Percentiles rank a stretch among this genome's conserved stretches.
Conservation (phyloP, 2,797 vertebrate species). For the Anas georgica region DNA sequence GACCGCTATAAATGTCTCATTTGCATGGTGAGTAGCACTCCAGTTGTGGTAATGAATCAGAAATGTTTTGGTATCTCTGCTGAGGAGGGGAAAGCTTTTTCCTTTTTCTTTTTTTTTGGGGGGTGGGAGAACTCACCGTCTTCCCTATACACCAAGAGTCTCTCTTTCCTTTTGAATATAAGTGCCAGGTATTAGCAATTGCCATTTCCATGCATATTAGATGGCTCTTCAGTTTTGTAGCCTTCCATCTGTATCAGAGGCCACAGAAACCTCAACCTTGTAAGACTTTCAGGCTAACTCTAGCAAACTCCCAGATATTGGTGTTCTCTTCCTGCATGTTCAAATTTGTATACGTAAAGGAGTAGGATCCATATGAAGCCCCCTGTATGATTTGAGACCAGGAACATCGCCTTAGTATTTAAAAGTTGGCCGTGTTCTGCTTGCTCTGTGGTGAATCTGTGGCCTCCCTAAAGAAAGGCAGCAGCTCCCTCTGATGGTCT, state of each 20-base stretch:
- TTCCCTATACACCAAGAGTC: background rate
- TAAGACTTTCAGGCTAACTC: background rate
- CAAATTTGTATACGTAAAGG: background rate
- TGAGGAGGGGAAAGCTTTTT: background rate
- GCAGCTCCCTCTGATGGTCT: slow-evolving; percentile 74
- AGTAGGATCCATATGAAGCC: background rate
- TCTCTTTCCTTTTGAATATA: background rate
- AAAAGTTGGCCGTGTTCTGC: background rate
- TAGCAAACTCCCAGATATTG: background rate
- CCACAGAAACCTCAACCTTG: background rate
- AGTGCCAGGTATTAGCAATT: background rate
- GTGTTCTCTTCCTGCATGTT: background rate
- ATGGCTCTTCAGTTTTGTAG: background rate
- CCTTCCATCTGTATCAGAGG: background rate
- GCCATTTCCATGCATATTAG: background rate
- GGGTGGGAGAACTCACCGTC: background rate
- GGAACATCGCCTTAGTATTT: background rate
- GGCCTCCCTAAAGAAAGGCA: slow-evolving; percentile 37
- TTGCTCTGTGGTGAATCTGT: background rate
- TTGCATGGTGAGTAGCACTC: slow-evolving; percentile 92
- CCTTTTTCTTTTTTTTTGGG: background rate
- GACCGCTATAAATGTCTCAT: slow-evolving; percentile 99
- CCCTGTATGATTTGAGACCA: background rate
- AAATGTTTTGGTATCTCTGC: slow-evolving; percentile 53
- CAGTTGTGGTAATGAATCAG: slow-evolving; percentile 70